A percentile compares a stretch with the other conserved stretches of the same genome.
Evolutionary conservation across 2,888 invertebrate genomes (phyloP).

Genomic region (Thymelicus sylvestris): DNA sequence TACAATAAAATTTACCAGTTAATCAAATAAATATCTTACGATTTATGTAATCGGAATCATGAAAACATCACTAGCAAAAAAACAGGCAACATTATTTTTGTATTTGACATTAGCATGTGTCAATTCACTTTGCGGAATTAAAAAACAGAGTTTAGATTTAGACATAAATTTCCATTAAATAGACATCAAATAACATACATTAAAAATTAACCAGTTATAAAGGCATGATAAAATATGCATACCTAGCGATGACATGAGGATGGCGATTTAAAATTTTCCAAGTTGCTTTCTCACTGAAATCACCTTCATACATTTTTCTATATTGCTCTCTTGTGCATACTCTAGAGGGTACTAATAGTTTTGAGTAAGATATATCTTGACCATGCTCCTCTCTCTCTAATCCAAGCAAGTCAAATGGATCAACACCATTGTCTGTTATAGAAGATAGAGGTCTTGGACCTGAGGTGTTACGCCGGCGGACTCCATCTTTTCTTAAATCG

Average conservation of each 20-base stretch:
- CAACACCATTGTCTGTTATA: constrained; percentile 92
- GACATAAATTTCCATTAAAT: constrained; percentile 27
- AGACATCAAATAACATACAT: constrained; percentile 19
- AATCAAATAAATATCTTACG: too few species aligned
- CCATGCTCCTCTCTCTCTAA: constrained; percentile 93
- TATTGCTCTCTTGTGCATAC: constrained; percentile 74
- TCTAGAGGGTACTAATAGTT: constrained; percentile 91
- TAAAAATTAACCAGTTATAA: neutral
- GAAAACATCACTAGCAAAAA: too few species aligned
- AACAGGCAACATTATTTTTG: too few species aligned
- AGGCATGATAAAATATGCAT: constrained; percentile 43
- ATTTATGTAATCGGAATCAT: too few species aligned
- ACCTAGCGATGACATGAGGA: constrained; percentile 86
- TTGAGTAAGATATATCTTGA: constrained; percentile 96
- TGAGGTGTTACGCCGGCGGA: constrained; percentile 91
- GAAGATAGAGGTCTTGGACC: constrained; percentile 93
- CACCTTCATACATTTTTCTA: constrained; percentile 78
- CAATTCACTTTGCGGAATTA: too few species aligned
- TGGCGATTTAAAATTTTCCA: constrained; percentile 75
- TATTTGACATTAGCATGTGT: too few species aligned
- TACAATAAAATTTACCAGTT: too few species aligned
- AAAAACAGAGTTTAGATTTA: too few species aligned
- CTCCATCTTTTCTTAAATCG: constrained; percentile 89
- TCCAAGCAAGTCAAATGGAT: constrained; percentile 94
- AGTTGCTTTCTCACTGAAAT: constrained; percentile 71